Conservation (phyloP, 1,140 invertebrate species). For the Camponotus floridanus region DNA sequence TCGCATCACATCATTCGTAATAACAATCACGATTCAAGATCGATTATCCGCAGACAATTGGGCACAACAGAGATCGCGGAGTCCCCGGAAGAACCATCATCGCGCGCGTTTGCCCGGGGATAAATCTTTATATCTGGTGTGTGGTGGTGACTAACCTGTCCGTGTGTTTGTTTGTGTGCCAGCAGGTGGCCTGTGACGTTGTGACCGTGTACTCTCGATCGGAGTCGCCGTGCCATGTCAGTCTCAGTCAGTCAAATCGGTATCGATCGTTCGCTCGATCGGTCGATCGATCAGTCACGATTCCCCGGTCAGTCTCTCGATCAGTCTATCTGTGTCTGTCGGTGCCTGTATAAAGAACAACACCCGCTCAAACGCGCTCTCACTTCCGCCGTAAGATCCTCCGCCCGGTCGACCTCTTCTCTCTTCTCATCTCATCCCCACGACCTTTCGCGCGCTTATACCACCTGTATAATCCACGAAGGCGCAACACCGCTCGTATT, state of each 20-base stretch:
- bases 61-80: conserved; percentile 1
- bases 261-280: conserved; percentile 72
- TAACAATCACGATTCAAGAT: background rate
- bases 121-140: conserved; percentile 78
- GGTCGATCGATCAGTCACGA: conserved; percentile 69
- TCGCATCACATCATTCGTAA: background rate
- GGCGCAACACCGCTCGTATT: conserved; percentile 10
- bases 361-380: conserved; percentile 64
- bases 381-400: conserved; percentile 56
- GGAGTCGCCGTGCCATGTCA: conserved; percentile 86
- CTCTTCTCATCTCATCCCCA: conserved; percentile 35
- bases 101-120: conserved; percentile 66
- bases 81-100: conserved; percentile 12
- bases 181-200: conserved; percentile 87
- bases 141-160: conserved; percentile 87
- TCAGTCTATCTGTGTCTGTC: conserved; percentile 79
- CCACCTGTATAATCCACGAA: conserved; percentile 12
- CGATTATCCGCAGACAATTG: conserved; percentile 10
- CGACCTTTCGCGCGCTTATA: conserved; percentile 9
- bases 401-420: conserved; percentile 27
- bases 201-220: conserved; percentile 86
- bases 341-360: conserved; percentile 72
- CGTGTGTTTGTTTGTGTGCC: conserved; percentile 87
- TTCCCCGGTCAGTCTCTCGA: conserved; percentile 71
- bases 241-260: conserved; percentile 79